These are phyloP conservation scores for Brachionus rubens DNA, from an alignment of 1,140 invertebrate species.

Conservation along the genomic window DNA sequence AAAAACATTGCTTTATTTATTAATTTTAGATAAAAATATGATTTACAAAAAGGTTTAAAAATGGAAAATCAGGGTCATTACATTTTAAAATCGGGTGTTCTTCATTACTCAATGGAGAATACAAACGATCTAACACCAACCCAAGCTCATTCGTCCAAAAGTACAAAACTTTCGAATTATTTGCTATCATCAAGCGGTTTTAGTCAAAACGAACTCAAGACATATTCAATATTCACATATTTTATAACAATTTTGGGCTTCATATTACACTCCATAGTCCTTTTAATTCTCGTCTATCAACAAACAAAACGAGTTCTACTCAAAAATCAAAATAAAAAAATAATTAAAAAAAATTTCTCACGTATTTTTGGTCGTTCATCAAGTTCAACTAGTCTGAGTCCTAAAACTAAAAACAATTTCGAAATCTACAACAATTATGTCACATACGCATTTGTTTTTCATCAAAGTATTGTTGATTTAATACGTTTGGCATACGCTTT, in stretches of 20 bases:
- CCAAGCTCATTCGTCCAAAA: not conserved
- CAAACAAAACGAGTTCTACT: not conserved
- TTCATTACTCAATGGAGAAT: not conserved
- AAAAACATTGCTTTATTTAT: no score
- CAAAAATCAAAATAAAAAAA: slow-evolving; percentile 24
- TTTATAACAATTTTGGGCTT: not conserved
- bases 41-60: no score
- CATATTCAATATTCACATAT: not conserved
- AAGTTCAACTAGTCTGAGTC: not conserved
- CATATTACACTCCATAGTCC: not conserved
- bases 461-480: slow-evolving; percentile 36
- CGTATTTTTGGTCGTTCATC: not conserved
- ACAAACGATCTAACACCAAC: not conserved
- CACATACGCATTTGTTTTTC: slow-evolving; percentile 42
- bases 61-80: no score
- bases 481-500: slow-evolving; percentile 16
- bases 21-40: no score
- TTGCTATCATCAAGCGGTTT: not conserved
- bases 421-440: slow-evolving; percentile 45
- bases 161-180: slow-evolving; percentile 2
- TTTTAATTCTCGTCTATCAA: slow-evolving; percentile 12
- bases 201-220: not conserved
- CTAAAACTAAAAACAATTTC: not conserved
- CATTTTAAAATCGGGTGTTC: not conserved
- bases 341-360: slow-evolving; percentile 33